Conservation (phyloP, 1,140 invertebrate genomes). For the Rhynchophorus ferrugineus region DNA sequence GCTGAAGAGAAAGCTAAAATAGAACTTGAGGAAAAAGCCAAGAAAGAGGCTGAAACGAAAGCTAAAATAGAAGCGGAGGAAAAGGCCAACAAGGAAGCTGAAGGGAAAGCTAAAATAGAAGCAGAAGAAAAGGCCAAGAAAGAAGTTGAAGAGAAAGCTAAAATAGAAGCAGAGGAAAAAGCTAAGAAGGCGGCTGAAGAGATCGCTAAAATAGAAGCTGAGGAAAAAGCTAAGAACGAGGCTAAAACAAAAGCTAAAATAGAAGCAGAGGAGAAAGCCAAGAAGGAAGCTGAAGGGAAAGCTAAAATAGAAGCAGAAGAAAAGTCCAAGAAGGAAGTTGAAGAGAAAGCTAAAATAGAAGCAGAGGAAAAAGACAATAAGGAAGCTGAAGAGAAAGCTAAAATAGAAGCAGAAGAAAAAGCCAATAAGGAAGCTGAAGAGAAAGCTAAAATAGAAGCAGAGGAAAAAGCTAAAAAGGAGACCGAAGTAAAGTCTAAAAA, state of each 20-base stretch:
- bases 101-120: constrained; percentile 8
- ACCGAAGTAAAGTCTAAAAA: constrained; percentile 9
- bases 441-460: constrained; percentile 7
- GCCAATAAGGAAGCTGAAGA: constrained; percentile 19
- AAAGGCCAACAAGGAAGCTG: constrained; percentile 22
- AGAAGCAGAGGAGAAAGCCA: not conserved
- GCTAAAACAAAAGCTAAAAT: not conserved
- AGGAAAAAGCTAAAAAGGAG: constrained; percentile 4
- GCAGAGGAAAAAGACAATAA: constrained; percentile 24
- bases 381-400: constrained; percentile 23
- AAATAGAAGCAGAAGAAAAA: constrained; percentile 12
- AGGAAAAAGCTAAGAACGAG: constrained; percentile 1
- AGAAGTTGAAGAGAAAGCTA: constrained; percentile 24
- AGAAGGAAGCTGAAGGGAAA: not conserved
- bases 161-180: constrained; percentile 12
- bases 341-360: constrained; percentile 1
- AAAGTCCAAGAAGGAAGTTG: not conserved
- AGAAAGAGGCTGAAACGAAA: constrained; percentile 11
- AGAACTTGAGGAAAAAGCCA: constrained; percentile 7
- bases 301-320: constrained; percentile 1
- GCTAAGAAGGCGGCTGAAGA: not conserved
- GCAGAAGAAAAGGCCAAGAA: constrained; percentile 20
- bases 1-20: not conserved
- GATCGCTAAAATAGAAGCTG: not conserved
- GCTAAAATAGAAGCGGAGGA: constrained; percentile 23